phyloP scores from a whole-genome alignment of 2,113 vertebrate genomes.

The human (Homo sapiens) region DNA sequence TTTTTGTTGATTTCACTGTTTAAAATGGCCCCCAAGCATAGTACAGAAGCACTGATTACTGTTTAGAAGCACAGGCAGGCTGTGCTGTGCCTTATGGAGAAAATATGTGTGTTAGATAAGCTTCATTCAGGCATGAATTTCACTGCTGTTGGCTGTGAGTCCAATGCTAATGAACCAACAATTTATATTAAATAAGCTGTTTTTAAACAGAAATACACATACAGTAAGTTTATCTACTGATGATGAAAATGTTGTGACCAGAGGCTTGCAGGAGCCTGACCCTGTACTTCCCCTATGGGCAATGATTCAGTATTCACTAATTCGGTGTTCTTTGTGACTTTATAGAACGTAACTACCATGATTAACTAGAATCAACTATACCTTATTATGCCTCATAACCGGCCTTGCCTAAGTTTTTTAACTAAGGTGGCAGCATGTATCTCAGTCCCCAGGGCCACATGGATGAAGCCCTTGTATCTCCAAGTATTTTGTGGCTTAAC shows the following conservation, averaged over 20 bases:
- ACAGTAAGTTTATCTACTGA: background rate
- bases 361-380: background rate
- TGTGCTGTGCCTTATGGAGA: background rate
- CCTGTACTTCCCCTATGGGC: background rate
- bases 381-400: background rate
- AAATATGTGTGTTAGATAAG: background rate
- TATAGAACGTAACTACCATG: background rate
- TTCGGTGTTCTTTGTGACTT: background rate
- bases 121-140: background rate
- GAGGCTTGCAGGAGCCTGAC: background rate
- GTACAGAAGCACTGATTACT: background rate
- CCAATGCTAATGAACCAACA: background rate
- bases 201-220: background rate
- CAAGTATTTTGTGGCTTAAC: background rate
- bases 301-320: background rate
- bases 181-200: background rate
- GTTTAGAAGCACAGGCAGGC: background rate
- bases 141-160: background rate
- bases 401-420: background rate
- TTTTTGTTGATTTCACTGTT: background rate
- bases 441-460: background rate
- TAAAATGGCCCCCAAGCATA: background rate
- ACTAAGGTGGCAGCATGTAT: background rate
- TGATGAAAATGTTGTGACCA: background rate
- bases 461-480: background rate